phyloP scores from a whole-genome alignment of 2,797 vertebrate genomes.

The Salmo trutta region DNA sequence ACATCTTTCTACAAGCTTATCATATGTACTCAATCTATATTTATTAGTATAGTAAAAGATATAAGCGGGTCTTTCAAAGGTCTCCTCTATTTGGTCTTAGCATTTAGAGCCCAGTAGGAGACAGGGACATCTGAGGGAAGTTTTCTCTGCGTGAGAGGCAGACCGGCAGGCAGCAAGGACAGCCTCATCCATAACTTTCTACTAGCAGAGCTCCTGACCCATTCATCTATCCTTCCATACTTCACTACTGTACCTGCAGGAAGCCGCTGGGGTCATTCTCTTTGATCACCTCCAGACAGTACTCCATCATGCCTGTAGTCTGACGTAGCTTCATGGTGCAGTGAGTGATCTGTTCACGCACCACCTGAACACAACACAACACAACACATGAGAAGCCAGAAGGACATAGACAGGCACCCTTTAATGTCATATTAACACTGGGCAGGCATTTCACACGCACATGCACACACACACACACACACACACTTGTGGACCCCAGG shows the following conservation, averaged over 20 bases:
- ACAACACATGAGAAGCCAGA: not conserved
- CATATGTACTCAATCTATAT: too few species aligned
- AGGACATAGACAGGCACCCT: not conserved
- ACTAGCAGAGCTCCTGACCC: too few species aligned
- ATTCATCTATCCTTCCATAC: not conserved
- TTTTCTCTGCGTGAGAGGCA: not conserved
- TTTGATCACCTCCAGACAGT: conserved; percentile 94
- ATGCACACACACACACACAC: conserved; percentile 26
- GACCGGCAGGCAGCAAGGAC: not conserved
- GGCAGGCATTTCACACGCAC: conserved; percentile 18
- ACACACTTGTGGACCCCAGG: conserved; percentile 46
- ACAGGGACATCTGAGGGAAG: not conserved
- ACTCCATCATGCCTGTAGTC: conserved; percentile 98
- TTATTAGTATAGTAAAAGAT: too few species aligned
- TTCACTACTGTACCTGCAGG: conserved; percentile 83
- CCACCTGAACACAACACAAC: conserved; percentile 77
- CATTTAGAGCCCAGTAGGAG: not conserved
- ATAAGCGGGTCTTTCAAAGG: not conserved
- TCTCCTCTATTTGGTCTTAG: not conserved
- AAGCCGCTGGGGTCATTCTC: conserved; percentile 97
- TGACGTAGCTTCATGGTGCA: conserved; percentile 97
- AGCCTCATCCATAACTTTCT: not conserved
- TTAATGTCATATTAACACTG: conserved; percentile 48
- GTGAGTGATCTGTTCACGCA: conserved; percentile 98
- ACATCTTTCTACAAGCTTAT: not conserved